Base-by-base conservation (phyloP, 64 coral and sea anemone genomes). In the Cladopsammia gracilis region DNA sequence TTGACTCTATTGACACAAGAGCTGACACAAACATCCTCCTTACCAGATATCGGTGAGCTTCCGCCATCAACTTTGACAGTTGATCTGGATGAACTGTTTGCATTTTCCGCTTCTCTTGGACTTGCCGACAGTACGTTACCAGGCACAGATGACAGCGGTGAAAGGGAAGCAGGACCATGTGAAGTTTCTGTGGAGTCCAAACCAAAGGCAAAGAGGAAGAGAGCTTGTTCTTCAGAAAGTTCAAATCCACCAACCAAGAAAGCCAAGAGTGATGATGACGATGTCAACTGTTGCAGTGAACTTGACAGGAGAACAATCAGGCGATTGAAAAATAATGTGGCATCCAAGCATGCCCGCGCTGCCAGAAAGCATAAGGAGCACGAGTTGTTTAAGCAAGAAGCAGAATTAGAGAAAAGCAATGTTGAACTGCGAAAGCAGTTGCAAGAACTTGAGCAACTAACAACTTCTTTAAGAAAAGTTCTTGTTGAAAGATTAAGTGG, bases 321-420 rank as follows among this genome's bases (percentile, higher is more conserved):
- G 53, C 72, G 98, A 71, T 73, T 98, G 65, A 98, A 98, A 62
- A 98, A 98, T 87, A 98, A 98, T 82, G 86, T 86, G 88, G 97
- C 97, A 6, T 98, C 97, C 0, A 93, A 86, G 25, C 77, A 87
- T 82, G 90, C 89, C 18, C 77, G 97, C 76, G 96, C 96, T 70
- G 72, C 75, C 23, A 88, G 96, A 45, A 98, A 93, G 61, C 78
- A 76, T 7, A 88, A 68, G 25, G 89, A 98, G 18, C 70, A 93
- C 52, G 93, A 95, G 12, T 70, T 98, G 49, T 98, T 90, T 87
- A 77, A 95, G 56, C 64, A 90, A 61, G 96, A 98, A 68, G 89
- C 87, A 45, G 24, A 95, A 47, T 76, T 98, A 44, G 22, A 45
- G n/a, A 80, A 92, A n/a, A 79, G 86, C 34, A 98, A 98, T 80